Evolutionary conservation across 2,888 invertebrate genomes (phyloP), one percentile per base, ranked within the genome.

Genomic region (Oxyteleia sp.): DNA sequence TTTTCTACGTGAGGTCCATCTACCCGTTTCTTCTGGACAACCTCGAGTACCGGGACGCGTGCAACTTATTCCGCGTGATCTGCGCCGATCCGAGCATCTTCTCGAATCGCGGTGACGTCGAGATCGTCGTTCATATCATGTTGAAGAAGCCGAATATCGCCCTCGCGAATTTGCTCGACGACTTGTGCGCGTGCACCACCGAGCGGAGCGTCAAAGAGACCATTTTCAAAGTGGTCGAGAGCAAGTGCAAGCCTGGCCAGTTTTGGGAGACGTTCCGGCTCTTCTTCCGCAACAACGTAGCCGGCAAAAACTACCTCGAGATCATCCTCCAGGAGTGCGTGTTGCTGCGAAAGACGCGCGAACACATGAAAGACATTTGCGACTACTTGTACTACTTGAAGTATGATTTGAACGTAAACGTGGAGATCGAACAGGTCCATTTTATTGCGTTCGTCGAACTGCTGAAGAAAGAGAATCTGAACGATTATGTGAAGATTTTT

Each of bases 191-290:
- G 0, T n/a, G 20, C n/a, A 10, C 43, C 2, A 35, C 16, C 4
- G 45, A 72, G 0, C 23, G 10, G 2, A 7, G 4, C 16, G 4
- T 66, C 1, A 32, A 51, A 11, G 11, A 23, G 0, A n/a, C 11
- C 16, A 15, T 81, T 2, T 64, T 81, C 16, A 11, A 15, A 1
- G 23, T 47, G n/a, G 18, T 69, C 0, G 5, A 69, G 18, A 13
- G 18, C 1, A 47, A 16, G 8, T n/a, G 45, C n/a, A 26, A 16
- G n/a, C 64, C 57, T 0, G 82, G 82, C 1, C 23, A 45, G 3
- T 82, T 69, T 26, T 82, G 82, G 82, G 51, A 64, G 38, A 82
- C 82, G 2, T 82, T 82, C 16, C 26, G 45, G 1, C 3, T 13
- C 1, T 72, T 69, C n/a, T 82, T 82, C 29, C 63, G 20, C 13